These are phyloP conservation scores for Rhagoletis zephyria DNA, from an alignment of 1,140 invertebrate species.

Conservation along the genomic window DNA sequence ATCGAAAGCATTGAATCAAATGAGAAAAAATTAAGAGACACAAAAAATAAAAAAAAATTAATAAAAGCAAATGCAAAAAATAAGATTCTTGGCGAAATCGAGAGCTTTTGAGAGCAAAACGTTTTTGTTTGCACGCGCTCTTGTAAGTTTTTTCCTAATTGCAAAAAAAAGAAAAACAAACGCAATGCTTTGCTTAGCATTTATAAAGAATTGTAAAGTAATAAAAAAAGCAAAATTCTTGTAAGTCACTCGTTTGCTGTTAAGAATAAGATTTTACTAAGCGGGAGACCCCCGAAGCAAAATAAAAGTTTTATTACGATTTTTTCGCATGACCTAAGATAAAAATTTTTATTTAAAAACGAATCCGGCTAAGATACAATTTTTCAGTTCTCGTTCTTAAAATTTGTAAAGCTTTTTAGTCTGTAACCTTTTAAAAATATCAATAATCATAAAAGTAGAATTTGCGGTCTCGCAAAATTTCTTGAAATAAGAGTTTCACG, in stretches of 20 bases:
- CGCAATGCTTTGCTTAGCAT: background rate
- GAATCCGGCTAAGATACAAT: too few relatives aligned
- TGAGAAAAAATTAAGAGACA: background rate
- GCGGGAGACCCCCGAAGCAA: background rate
- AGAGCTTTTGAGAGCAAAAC: conserved; percentile 2
- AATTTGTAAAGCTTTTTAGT: too few relatives aligned
- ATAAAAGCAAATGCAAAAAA: too few relatives aligned
- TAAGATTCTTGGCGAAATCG: background rate
- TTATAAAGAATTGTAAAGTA: background rate
- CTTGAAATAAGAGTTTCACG: too few relatives aligned
- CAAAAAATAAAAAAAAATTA: background rate
- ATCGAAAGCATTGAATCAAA: background rate
- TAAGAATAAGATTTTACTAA: background rate
- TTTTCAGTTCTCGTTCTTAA: too few relatives aligned
- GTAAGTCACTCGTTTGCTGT: background rate
- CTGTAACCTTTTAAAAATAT: too few relatives aligned
- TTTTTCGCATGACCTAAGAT: too few relatives aligned
- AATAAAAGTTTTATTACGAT: background rate
- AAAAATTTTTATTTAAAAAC: too few relatives aligned
- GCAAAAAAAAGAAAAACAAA: background rate
- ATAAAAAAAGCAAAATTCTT: background rate
- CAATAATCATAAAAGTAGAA: too few relatives aligned
- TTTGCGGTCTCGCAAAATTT: too few relatives aligned
- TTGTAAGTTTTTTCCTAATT: background rate
- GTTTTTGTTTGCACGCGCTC: background rate